A percentile compares a stretch with the other conserved stretches of the same genome.
phyloP scores from a whole-genome alignment of 2,888 invertebrate genomes.

The Tuberolachnus salignus region DNA sequence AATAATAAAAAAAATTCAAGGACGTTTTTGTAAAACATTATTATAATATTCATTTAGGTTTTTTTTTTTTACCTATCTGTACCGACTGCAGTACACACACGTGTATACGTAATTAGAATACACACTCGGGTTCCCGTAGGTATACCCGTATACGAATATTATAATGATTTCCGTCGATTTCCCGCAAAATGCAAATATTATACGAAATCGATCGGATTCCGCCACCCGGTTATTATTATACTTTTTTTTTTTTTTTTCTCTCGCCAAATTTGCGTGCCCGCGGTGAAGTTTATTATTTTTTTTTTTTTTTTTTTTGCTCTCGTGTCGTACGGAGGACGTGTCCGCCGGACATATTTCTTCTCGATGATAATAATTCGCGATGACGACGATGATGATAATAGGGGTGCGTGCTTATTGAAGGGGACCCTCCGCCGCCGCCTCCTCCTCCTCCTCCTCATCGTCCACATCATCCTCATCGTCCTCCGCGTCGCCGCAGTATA shows the following conservation, averaged over 20 bases:
- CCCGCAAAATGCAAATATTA: not conserved
- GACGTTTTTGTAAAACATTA: not conserved
- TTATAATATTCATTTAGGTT: not conserved
- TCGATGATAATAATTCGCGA: too few species aligned
- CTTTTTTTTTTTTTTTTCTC: not conserved
- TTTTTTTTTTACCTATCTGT: too few species aligned
- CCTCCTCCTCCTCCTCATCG: too few species aligned
- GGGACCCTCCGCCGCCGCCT: not conserved
- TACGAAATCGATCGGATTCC: constrained; percentile 1
- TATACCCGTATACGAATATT: too few species aligned
- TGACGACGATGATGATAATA: not conserved
- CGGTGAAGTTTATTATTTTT: not conserved
- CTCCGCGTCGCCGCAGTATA: not conserved
- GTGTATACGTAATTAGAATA: not conserved
- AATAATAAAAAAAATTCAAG: constrained; percentile 11
- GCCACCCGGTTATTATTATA: not conserved
- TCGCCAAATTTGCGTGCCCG: not conserved
- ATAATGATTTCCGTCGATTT: constrained; percentile 1
- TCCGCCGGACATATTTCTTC: not conserved
- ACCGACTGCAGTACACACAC: not conserved
- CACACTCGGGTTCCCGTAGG: not conserved
- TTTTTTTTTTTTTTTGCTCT: too few species aligned
- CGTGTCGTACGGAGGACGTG: too few species aligned
- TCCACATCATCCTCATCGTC: too few species aligned
- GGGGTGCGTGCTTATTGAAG: not conserved